Base-by-base conservation (phyloP, 2,113 vertebrate species). In the Gadus macrocephalus region DNA sequence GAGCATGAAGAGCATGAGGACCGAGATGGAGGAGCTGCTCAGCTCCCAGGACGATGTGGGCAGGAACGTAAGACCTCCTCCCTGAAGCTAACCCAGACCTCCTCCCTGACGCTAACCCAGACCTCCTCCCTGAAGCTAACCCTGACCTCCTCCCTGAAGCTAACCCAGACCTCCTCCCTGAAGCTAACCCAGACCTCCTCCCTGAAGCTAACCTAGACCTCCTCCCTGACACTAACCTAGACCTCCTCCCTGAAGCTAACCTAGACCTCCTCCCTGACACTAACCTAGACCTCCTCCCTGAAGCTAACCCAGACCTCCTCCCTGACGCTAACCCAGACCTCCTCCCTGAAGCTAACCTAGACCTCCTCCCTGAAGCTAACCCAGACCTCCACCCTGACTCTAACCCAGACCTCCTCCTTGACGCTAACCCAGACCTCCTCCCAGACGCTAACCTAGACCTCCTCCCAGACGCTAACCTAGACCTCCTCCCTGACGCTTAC, bases 41-140 rank as follows among this genome's bases (percentile, higher is more conserved):
- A 96, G 95, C 92, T 98, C 96, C 85, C 96, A 98, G 89, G 96
- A 98, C 0, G 96, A 97, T 0, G 96, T 96, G 64, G 96, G 96
- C 71, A 97, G 94, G 87, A 96, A 91, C 0, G 96, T 98, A 89
- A 95, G 94, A 64, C 79, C 42, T 49, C 42, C 42, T 49, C 42
- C 42, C 9, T 49, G 11, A 49, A 1, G 31, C 31, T 17, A 16
- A n/a, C 17, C 15, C 7, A 3, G 55, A n/a, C 15, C 17, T 58
- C 55, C 15, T 5, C 9, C 55, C 55, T 56, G 6, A 16, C 3
- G 4, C 55, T 17, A 6, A 16, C 15, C 55, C 5, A 6, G 38
- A 42, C 38, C 55, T 17, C 17, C 17, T 4, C 55, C 38, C 42
- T 49, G 7, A 49, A 31, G 8, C 42, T 49, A 31, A 31, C 15